Percentiles rank a stretch among this genome's conserved stretches.
phyloP scores from a whole-genome alignment of 2,113 vertebrate species.

The Phaethon lepturus region DNA sequence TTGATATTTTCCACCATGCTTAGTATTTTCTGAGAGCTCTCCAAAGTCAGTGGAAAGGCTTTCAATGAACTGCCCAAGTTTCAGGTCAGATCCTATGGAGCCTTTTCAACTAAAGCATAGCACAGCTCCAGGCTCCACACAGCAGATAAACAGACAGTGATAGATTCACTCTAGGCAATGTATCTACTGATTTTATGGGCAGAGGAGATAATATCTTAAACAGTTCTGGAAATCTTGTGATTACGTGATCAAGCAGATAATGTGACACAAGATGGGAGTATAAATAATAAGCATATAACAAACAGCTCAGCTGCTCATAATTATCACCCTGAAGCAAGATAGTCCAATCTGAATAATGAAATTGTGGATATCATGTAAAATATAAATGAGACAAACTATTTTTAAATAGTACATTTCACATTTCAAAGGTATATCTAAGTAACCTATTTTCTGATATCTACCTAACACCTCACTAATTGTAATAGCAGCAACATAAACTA shows the following conservation, averaged over 20 bases:
- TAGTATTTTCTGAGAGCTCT: background rate
- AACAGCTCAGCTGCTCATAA: background rate
- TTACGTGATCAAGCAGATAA: background rate
- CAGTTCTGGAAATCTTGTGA: background rate
- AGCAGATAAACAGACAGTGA: background rate
- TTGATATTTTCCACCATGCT: background rate
- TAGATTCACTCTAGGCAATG: background rate
- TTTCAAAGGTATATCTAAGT: background rate
- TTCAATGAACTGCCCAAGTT: background rate
- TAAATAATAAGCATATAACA: background rate
- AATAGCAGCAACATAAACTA: background rate
- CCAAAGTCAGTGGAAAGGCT: background rate
- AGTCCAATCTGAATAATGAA: background rate
- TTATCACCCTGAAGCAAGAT: background rate
- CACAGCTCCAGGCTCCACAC: background rate
- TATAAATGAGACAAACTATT: constrained; percentile 33
- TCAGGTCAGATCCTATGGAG: background rate
- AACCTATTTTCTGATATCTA: background rate
- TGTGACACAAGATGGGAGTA: background rate
- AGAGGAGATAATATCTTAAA: background rate
- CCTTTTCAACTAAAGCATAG: background rate
- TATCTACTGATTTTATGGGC: background rate
- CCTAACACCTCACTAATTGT: background rate
- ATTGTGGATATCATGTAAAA: background rate
- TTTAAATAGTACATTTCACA: background rate